Conservation (phyloP, 2,888 invertebrate species). For the Drosophila atripex region DNA sequence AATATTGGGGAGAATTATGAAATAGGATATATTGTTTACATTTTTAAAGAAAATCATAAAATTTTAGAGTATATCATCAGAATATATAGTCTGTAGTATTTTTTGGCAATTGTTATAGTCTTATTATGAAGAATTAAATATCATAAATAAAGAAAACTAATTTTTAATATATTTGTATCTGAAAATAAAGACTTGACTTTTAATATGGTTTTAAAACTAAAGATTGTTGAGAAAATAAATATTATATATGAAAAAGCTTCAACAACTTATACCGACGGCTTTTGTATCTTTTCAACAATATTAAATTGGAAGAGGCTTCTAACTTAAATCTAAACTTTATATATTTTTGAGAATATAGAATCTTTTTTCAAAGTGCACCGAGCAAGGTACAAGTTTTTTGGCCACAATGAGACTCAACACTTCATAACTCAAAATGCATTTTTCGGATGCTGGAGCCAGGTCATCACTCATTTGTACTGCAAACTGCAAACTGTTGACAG, state of each 20-base stretch:
- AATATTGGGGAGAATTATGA: no score
- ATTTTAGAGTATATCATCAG: no score
- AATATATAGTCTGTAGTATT: no score
- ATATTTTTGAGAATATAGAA: neutral
- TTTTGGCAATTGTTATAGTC: no score
- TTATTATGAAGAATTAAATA: neutral
- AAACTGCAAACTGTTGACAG: slow-evolving; percentile 75
- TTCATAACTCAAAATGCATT: slow-evolving; percentile 64
- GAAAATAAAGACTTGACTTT: neutral
- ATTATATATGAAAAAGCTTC: no score
- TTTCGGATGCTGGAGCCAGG: slow-evolving; percentile 39
- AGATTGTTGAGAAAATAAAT: no score
- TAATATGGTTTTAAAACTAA: neutral
- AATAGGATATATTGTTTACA: neutral
- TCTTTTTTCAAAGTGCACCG: slow-evolving; percentile 4
- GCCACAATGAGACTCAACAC: slow-evolving; percentile 59
- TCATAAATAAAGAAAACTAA: neutral
- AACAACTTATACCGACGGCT: neutral
- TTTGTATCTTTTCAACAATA: neutral
- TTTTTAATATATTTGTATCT: neutral
- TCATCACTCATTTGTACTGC: slow-evolving; percentile 51
- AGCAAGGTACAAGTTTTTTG: slow-evolving; percentile 38
- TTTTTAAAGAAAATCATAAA: no score
- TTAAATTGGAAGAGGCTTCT: no score
- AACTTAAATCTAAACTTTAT: no score